These are phyloP conservation scores for Heliconius himera DNA, from an alignment of 1,140 invertebrate genomes.

Conservation along the genomic window DNA sequence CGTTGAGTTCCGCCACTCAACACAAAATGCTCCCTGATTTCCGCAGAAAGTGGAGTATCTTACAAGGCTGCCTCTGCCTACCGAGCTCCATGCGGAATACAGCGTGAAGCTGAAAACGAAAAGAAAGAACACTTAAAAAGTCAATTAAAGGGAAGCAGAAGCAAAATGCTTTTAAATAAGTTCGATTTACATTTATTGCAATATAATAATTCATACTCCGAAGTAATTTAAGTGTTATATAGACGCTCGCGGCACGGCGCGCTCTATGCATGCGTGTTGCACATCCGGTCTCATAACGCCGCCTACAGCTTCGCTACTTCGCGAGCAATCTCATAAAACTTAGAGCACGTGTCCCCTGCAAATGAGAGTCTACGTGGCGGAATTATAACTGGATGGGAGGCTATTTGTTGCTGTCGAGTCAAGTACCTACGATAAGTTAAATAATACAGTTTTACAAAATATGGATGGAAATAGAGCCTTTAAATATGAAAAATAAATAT, in stretches of 20 bases:
- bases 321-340: constrained; percentile 2
- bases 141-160: not conserved
- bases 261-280: not conserved
- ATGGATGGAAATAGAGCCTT: no score
- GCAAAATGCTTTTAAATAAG: not conserved
- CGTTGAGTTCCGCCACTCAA: no score
- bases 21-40: no score
- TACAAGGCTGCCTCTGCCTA: no score
- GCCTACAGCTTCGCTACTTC: not conserved
- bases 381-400: not conserved
- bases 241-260: not conserved
- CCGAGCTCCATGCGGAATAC: no score
- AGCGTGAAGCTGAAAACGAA: no score
- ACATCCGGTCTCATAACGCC: not conserved
- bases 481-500: no score
- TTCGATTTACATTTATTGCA: not conserved
- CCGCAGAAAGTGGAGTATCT: no score
- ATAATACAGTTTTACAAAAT: not conserved
- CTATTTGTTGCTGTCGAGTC: not conserved
- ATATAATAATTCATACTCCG: no score
- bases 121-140: no score
- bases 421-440: not conserved
- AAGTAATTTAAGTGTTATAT: not conserved
- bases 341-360: constrained; percentile 1
- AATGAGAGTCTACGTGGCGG: not conserved